A percentile compares a stretch with the other conserved stretches of the same genome.
Evolutionary conservation across 1,140 invertebrate genomes (phyloP).

Genomic region (Drosophila ogumai): DNA sequence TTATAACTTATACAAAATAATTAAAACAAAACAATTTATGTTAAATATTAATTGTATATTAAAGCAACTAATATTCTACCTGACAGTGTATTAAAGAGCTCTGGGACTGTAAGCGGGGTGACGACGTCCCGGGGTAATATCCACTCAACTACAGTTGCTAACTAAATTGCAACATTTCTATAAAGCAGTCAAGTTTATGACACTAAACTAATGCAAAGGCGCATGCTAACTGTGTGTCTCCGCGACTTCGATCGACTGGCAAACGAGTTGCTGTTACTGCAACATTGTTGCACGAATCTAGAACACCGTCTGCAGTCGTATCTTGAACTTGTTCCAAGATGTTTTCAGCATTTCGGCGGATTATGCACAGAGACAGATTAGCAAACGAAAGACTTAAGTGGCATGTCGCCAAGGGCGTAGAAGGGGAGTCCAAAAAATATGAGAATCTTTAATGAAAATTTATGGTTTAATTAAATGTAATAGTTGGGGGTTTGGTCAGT

Average conservation of each 20-base stretch:
- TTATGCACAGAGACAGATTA: conserved; percentile 39
- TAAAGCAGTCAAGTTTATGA: conserved; percentile 71
- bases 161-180: conserved; percentile 70
- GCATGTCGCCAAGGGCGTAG: conserved; percentile 4
- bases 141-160: conserved; percentile 37
- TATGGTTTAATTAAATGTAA: conserved; percentile 5
- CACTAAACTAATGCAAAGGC: conserved; percentile 69
- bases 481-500: not conserved
- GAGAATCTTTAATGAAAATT: conserved; percentile 18
- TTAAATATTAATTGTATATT: no score
- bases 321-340: conserved; percentile 58
- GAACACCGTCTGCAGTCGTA: conserved; percentile 57
- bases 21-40: no score
- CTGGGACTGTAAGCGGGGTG: not conserved
- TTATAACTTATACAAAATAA: no score
- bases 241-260: conserved; percentile 13
- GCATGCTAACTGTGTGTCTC: conserved; percentile 56
- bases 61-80: no score
- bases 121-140: not conserved
- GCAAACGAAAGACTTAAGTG: conserved; percentile 24
- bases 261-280: conserved; percentile 60
- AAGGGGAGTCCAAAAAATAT: not conserved
- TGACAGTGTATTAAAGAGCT: conserved; percentile 8
- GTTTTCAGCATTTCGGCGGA: conserved; percentile 22
- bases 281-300: conserved; percentile 73